phyloP scores from a whole-genome alignment of 1,140 invertebrate species.

The Drosophila grimshawi region DNA sequence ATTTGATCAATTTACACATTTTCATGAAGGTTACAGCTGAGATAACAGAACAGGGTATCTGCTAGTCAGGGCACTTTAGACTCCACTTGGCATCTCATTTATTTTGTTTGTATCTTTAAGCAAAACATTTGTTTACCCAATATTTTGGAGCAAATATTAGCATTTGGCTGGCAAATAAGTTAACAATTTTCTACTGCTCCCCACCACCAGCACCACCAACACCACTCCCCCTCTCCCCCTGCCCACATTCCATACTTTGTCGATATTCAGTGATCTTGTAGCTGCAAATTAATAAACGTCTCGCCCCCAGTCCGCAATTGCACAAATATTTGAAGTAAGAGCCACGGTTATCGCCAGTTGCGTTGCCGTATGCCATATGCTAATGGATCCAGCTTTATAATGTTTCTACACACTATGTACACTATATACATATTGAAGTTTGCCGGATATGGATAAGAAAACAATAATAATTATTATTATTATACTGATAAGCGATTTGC shows the following conservation, averaged over 20 bases:
- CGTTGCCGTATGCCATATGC: constrained; percentile 55
- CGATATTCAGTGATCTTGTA: constrained; percentile 76
- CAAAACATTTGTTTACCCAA: constrained; percentile 65
- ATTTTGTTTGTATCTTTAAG: constrained; percentile 33
- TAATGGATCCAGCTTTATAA: constrained; percentile 50
- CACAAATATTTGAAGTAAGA: constrained; percentile 66
- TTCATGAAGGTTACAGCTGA: too few relatives aligned
- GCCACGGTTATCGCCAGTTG: constrained; percentile 38
- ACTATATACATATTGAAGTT: background rate
- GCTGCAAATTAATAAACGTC: constrained; percentile 74
- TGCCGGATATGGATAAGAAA: constrained; percentile 51
- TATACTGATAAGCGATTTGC: constrained; percentile 22
- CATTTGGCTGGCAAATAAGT: constrained; percentile 61
- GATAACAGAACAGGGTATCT: background rate
- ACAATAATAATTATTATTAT: constrained; percentile 1
- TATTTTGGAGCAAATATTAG: constrained; percentile 75
- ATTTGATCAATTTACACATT: too few relatives aligned
- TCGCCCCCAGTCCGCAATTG: constrained; percentile 49
- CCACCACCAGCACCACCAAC: too few relatives aligned
- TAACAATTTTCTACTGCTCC: constrained; percentile 9
- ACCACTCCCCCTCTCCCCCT: background rate
- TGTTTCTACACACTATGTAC: constrained; percentile 7
- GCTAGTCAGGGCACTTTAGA: background rate
- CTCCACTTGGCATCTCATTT: background rate
- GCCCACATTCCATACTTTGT: constrained; percentile 16